Percentiles rank a stretch among this genome's conserved stretches.
These are phyloP conservation scores for Cydia fagiglandana DNA, from an alignment of 1,140 invertebrate species.

Conservation along the genomic window DNA sequence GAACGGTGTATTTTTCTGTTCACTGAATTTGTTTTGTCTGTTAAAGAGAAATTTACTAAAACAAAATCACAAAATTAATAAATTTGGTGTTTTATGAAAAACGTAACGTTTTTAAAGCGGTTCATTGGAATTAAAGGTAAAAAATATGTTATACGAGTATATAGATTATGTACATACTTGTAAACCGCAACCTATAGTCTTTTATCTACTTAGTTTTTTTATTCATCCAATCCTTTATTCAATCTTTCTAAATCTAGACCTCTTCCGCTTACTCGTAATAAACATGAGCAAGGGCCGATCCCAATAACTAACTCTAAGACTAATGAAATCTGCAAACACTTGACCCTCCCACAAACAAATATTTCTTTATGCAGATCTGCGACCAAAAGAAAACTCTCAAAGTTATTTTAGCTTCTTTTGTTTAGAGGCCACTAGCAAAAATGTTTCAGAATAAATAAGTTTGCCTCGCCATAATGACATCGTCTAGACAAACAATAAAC, in stretches of 20 bases:
- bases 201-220: too few species aligned
- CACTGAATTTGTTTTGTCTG: too few species aligned
- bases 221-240: background rate
- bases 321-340: background rate
- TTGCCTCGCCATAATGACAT: background rate
- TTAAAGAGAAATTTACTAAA: too few species aligned
- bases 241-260: background rate
- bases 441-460: background rate
- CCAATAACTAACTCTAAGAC: background rate
- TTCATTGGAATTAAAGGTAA: too few species aligned
- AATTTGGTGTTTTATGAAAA: too few species aligned
- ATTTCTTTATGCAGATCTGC: conserved; percentile 1
- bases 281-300: background rate
- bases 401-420: conserved; percentile 1
- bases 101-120: too few species aligned
- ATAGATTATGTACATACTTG: too few species aligned
- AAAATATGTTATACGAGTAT: too few species aligned
- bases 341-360: background rate
- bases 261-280: background rate
- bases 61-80: too few species aligned
- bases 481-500: conserved; percentile 13
- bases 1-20: too few species aligned
- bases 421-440: background rate
- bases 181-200: too few species aligned
- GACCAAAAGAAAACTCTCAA: background rate